Evolutionary conservation across 2,113 vertebrate species (phyloP), one percentile per base, ranked within the genome.

Genomic region (Verasper variegatus): DNA sequence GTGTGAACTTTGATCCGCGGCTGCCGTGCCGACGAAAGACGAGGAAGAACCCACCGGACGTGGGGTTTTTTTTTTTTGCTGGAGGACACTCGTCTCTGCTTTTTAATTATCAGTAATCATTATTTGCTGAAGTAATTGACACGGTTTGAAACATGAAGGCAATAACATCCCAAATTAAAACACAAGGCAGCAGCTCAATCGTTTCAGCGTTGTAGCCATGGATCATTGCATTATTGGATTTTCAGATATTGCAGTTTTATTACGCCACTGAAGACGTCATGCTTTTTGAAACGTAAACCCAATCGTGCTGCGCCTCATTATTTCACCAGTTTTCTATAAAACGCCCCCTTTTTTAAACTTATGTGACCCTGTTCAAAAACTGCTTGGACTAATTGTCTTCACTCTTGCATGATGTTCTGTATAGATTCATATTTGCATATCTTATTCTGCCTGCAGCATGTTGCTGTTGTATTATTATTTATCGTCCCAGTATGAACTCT

Each of bases 121-220:
- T 8, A 61, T 71, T 57, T 71, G 40, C 49, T 58, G 27, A 14
- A 51, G 47, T 58, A 21, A 69, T 23, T 27, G 12, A 13, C 49
- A 12, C 8, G 7, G 18, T 62, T 63, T 58, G 23, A 47, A 68
- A 65, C 57, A 54, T 3, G 14, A 65, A 59, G 31, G 47, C 70
- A 63, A 69, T 4, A 69, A 73, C 74, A 40, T 49, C 61, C 35
- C 35, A 15, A 54, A 54, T 54, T 54, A 54, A 54, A 54, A 54
- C 51, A 20, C 51, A 54, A 20, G 51, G 51, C 60, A 26, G 72
- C 13, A 21, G 45, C 72, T 82, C 49, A 18, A 5, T 54, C 20
- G 49, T 18, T 5, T 47, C 14, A 11, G 27, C 23, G 42, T 20
- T 59, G 52, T 3, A 37, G 23, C 23, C 13, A 23, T 26, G 1